phyloP scores from a whole-genome alignment of 2,888 invertebrate species.

The Eulithis testata region DNA sequence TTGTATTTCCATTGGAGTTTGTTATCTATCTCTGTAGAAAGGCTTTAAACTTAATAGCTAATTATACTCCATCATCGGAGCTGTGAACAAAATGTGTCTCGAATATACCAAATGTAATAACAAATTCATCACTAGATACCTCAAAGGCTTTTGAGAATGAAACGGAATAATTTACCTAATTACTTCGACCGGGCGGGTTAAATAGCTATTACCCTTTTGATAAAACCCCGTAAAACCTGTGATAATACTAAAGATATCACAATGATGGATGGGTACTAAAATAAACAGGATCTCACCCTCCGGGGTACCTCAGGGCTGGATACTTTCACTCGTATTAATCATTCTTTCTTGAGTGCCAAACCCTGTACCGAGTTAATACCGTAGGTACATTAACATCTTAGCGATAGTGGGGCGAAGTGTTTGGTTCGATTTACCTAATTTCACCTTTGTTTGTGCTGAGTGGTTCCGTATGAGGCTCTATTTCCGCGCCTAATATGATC shows the following conservation, averaged over 20 bases:
- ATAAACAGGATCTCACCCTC: conserved; percentile 58
- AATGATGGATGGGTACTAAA: conserved; percentile 58
- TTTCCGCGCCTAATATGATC: conserved; percentile 4
- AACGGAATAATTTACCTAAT: conserved; percentile 3
- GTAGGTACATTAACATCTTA: conserved; percentile 27
- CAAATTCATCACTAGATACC: not conserved
- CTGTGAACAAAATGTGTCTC: not conserved
- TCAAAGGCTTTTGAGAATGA: not conserved
- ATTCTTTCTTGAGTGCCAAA: conserved; percentile 74
- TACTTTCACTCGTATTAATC: conserved; percentile 67
- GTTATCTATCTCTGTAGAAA: not conserved
- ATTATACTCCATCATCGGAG: not conserved
- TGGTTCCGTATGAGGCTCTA: conserved; percentile 22
- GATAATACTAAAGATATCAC: conserved; percentile 31
- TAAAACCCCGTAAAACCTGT: conserved; percentile 24
- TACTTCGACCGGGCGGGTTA: not conserved
- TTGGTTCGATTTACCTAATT: conserved; percentile 31
- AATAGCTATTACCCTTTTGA: not conserved
- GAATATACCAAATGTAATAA: not conserved
- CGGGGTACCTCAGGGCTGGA: conserved; percentile 39
- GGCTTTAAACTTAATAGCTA: not conserved
- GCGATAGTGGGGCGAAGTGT: conserved; percentile 25
- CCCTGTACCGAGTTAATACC: conserved; percentile 59
- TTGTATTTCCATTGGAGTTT: too few relatives aligned
- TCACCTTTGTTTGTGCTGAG: conserved; percentile 31